These are phyloP conservation scores for Vanessa cardui DNA, from an alignment of 2,888 invertebrate species.

Conservation along the genomic window DNA sequence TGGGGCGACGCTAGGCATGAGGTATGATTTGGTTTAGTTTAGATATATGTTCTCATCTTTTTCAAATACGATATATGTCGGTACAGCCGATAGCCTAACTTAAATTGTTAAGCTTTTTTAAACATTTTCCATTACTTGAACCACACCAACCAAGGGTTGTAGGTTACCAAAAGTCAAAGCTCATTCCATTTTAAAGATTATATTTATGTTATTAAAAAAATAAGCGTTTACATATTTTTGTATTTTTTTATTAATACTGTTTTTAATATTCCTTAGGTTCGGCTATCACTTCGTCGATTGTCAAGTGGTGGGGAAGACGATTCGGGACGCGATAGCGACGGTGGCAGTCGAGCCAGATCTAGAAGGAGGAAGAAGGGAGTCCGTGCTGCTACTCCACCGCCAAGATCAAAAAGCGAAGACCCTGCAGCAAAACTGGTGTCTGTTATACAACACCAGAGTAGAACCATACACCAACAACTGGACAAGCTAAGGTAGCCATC, in stretches of 20 bases:
- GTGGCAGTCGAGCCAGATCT: constrained; percentile 61
- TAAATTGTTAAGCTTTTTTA: too few species aligned
- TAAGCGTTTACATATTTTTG: too few species aligned
- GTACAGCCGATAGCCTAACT: too few species aligned
- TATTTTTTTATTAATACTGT: not conserved
- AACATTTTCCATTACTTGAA: too few species aligned
- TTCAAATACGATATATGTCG: too few species aligned
- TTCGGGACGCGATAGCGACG: constrained; percentile 77
- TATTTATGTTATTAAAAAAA: too few species aligned
- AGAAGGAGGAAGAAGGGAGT: constrained; percentile 60
- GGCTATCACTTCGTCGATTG: constrained; percentile 71
- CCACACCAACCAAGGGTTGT: too few species aligned
- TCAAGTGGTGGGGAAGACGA: constrained; percentile 79
- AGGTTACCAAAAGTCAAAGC: too few species aligned
- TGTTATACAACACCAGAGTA: constrained; percentile 76
- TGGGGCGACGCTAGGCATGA: constrained; percentile 86
- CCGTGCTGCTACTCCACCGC: constrained; percentile 65
- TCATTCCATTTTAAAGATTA: too few species aligned
- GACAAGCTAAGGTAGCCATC: constrained; percentile 69
- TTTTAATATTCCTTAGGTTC: constrained; percentile 56
- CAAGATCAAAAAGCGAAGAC: constrained; percentile 63
- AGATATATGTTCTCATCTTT: not conserved
- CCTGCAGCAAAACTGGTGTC: constrained; percentile 74
- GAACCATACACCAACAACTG: constrained; percentile 76
- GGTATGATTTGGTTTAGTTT: constrained; percentile 48